Percentiles rank a stretch among this genome's conserved stretches.
Evolutionary conservation across 2,888 invertebrate genomes (phyloP).

Genomic region (Aspidiotus rigidus): DNA sequence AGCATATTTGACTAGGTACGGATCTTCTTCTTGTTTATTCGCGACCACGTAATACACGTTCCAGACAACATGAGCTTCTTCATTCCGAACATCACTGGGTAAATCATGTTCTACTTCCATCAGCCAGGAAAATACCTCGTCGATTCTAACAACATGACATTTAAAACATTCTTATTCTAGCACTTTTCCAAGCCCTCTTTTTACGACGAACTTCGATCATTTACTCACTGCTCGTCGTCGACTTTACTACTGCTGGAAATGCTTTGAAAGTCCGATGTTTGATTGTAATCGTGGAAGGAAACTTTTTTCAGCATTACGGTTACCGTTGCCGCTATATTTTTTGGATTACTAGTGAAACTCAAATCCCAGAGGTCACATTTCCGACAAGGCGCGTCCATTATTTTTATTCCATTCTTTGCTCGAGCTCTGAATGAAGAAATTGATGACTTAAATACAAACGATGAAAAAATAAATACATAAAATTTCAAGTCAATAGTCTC

Average conservation of each 20-base stretch:
- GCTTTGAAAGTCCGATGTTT: constrained; percentile 11
- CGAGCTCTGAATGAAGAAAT: constrained; percentile 58
- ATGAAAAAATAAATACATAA: neutral
- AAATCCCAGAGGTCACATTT: constrained; percentile 74
- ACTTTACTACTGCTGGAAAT: neutral
- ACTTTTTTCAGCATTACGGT: constrained; percentile 56
- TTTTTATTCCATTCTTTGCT: constrained; percentile 76
- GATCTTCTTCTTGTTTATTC: constrained; percentile 4
- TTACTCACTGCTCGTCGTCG: constrained; percentile 22
- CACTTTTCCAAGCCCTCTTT: neutral
- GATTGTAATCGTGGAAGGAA: constrained; percentile 13
- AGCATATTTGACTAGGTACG: neutral
- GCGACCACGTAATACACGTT: constrained; percentile 47
- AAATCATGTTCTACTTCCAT: constrained; percentile 72
- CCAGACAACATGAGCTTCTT: constrained; percentile 80
- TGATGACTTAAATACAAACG: neutral
- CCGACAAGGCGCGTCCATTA: constrained; percentile 71
- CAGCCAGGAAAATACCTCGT: constrained; percentile 85
- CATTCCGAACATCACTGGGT: constrained; percentile 59
- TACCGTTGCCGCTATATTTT: constrained; percentile 79
- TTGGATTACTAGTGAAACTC: constrained; percentile 73
- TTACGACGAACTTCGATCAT: neutral
- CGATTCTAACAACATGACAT: constrained; percentile 39
- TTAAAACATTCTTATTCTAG: neutral
- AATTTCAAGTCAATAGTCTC: neutral